phyloP scores from a whole-genome alignment of 2,113 vertebrate species.

The Dicerorhinus sumatrensis region DNA sequence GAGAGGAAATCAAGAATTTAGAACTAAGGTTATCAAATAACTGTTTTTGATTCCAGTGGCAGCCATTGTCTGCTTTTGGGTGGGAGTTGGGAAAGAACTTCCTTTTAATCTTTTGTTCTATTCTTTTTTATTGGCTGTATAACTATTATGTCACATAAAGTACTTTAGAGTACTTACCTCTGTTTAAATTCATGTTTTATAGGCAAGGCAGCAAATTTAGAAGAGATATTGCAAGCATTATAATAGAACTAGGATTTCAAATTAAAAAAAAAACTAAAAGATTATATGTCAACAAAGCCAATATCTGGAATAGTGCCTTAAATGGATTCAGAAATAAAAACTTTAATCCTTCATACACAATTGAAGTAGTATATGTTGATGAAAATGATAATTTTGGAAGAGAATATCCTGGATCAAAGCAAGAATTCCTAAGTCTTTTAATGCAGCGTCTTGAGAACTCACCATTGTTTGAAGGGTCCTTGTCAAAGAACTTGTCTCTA shows the following conservation, averaged over 20 bases:
- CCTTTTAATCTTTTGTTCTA: neutral
- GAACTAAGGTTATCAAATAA: conserved; percentile 31
- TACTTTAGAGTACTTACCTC: conserved; percentile 61
- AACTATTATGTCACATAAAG: conserved; percentile 41
- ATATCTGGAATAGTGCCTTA: conserved; percentile 90
- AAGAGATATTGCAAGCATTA: conserved; percentile 85
- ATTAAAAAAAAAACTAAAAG: conserved; percentile 85
- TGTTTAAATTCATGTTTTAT: conserved; percentile 80
- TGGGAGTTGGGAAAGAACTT: conserved; percentile 24
- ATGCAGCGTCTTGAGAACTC: conserved; percentile 88
- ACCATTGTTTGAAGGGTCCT: conserved; percentile 88
- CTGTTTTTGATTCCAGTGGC: conserved; percentile 42
- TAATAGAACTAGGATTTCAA: conserved; percentile 89
- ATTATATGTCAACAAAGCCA: conserved; percentile 88
- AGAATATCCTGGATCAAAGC: conserved; percentile 81
- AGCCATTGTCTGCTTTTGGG: conserved; percentile 18
- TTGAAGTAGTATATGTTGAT: conserved; percentile 89
- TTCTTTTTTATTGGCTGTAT: conserved; percentile 41
- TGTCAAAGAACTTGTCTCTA: conserved; percentile 88
- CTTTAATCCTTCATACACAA: conserved; percentile 89
- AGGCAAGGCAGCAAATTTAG: conserved; percentile 86
- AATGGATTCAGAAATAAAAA: conserved; percentile 88
- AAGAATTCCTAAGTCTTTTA: conserved; percentile 87
- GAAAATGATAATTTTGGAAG: conserved; percentile 72
- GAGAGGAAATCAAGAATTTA: conserved; percentile 41